Evolutionary conservation across 1,140 invertebrate species (phyloP).

Genomic region (Meloidogyne floridensis): DNA sequence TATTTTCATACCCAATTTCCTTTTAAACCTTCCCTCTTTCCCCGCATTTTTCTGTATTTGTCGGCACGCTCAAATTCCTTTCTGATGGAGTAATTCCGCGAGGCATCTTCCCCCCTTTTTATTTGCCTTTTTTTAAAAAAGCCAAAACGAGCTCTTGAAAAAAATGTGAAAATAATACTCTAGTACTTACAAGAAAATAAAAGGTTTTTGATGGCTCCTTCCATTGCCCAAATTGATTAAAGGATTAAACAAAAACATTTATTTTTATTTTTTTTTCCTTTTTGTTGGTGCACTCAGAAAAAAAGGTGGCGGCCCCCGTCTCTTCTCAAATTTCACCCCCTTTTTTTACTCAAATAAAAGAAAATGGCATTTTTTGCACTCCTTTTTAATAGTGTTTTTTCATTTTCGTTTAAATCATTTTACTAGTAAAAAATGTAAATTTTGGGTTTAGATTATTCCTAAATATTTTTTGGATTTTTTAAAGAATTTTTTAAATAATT

Average conservation of each 20-base stretch:
- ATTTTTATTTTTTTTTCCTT: not conserved
- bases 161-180: conserved; percentile 5
- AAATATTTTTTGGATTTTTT: not conserved
- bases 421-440: not conserved
- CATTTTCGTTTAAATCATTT: conserved; percentile 4
- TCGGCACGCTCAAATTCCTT: conserved; percentile 8
- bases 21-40: not conserved
- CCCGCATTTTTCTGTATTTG: not conserved
- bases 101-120: not conserved
- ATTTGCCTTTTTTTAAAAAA: not conserved
- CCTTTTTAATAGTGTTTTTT: not conserved
- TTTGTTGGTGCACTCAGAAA: not conserved
- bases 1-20: not conserved
- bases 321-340: conserved; percentile 2
- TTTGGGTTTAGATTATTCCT: not conserved
- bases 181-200: not conserved
- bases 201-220: not conserved
- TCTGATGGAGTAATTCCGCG: not conserved
- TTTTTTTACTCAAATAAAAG: not conserved
- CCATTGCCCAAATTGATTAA: conserved; percentile 3
- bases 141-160: not conserved
- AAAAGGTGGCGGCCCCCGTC: not conserved
- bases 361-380: not conserved
- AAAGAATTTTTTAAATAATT: not conserved
- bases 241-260: not conserved